Base-by-base conservation (phyloP, 2,888 invertebrate genomes). In the Ectropis crepuscularia region DNA sequence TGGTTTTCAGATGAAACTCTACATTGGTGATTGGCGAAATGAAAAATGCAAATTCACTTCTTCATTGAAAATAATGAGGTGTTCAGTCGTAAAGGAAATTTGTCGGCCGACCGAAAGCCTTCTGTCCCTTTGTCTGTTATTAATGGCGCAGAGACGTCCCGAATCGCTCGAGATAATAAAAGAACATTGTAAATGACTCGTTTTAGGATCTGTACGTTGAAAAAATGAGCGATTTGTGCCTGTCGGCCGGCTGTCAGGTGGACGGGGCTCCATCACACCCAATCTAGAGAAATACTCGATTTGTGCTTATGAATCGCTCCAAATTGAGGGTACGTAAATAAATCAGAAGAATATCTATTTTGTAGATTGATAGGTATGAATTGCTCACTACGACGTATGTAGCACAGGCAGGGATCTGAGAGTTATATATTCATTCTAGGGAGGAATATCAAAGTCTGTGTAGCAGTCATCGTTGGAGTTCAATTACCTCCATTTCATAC, bases 41-140 rank as follows among this genome's bases (percentile, higher is more conserved):
- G 71, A 72, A 70, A 77, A 77, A 79, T 72, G 76, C 72, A 71
- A 79, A 78, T 77, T 78, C 74, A 70, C 74, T 73, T 75, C 78
- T 78, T 79, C 79, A 76, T 77, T 77, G 81, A 79, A 82, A 83
- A 82, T 86, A 85, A 86, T 85, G 81, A 86, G 80, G 79, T 80
- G 79, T 78, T 80, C 75, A 67, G 71, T 73, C 73, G 61, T 60
- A 57, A 68, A 71, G 72, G 74, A 80, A 81, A 83, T 81, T 80
- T 82, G 79, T 81, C 79, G 76, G 73, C 69, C 70, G 70, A 73
- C 72, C 75, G 75, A 78, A 77, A 79, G 76, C 79, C 77, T 78
- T 77, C 76, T 74, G 79, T 74, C 75, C 71, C 74, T 72, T 80
- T 73, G 68, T 72, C 74, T 71, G 78, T 82, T 85, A 86, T 85